Evolutionary conservation across 37 sponge, comb jelly and placozoan species (phyloP), one percentile per base, ranked within the genome.

Genomic region (Mnemiopsis leidyi): DNA sequence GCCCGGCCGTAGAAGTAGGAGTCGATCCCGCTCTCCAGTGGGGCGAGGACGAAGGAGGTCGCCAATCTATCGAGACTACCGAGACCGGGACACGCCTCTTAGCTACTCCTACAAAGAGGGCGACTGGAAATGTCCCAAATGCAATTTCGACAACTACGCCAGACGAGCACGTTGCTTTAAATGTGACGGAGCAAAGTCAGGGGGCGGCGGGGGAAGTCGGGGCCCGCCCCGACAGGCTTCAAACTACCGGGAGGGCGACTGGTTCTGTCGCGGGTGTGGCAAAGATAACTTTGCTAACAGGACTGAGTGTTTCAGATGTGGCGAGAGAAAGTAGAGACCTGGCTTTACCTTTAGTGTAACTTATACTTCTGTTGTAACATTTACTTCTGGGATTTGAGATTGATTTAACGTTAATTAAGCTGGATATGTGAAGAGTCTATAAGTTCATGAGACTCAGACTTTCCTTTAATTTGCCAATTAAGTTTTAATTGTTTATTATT

Each of bases 291-390:
- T 85, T 23, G 90, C 90, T 7, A 32, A 61, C 26, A n/a, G 90
- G 26, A 85, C 90, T 25, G 90, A 85, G 48, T 85, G 90, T 37
- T 85, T 85, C 61, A 85, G 90, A 23, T 85, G 90, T 39, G 90
- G 90, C 26, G 48, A 85, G 23, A n/a, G 90, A 9, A 85, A 85
- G 35, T 85, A 29, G 25, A 40, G n/a, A n/a, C n/a, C n/a, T n/a
- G n/a, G n/a, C n/a, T n/a, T n/a, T n/a, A n/a, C n/a, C n/a, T n/a
- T n/a, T n/a, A n/a, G n/a, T n/a, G n/a, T n/a, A n/a, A n/a, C n/a
- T n/a, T n/a, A n/a, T n/a, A n/a, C n/a, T n/a, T n/a, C n/a, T n/a
- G n/a, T n/a, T n/a, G n/a, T n/a, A n/a, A n/a, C n/a, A n/a, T n/a
- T n/a, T n/a, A n/a, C n/a, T n/a, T n/a, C n/a, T n/a, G n/a, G n/a